These are phyloP conservation scores for Prietella phreatophila DNA, from an alignment of 2,113 vertebrate species.

Conservation along the genomic window DNA sequence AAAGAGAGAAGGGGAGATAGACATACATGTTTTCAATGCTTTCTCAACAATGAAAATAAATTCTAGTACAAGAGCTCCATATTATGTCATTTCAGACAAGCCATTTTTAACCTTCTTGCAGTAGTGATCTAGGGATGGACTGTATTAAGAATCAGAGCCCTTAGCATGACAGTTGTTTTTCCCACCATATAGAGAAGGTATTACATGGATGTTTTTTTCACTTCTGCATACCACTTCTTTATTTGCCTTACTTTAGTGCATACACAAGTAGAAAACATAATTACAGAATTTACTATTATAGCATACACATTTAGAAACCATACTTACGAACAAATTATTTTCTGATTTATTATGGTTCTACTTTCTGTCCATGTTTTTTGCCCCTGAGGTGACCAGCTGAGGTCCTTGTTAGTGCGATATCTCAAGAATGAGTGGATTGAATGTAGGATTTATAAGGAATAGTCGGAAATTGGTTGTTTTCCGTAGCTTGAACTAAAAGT, in stretches of 20 bases:
- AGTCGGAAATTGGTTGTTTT: no score
- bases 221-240: not conserved
- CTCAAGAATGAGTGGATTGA: not conserved
- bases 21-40: not conserved
- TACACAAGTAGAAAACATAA: not conserved
- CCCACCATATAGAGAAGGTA: no score
- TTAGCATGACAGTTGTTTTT: not conserved
- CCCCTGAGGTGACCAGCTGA: not conserved
- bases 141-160: not conserved
- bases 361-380: not conserved
- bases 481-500: no score
- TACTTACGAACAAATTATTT: no score
- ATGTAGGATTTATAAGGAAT: no score
- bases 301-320: no score
- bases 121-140: not conserved
- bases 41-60: not conserved
- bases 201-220: not conserved
- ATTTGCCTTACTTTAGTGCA: not conserved
- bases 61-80: not conserved
- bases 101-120: not conserved
- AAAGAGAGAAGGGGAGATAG: not conserved
- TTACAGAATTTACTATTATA: no score
- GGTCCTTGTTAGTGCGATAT: not conserved
- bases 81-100: not conserved
- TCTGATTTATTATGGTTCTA: not conserved